Evolutionary conservation across 2,888 invertebrate genomes (phyloP), one percentile per base, ranked within the genome.

Genomic region (Diarsia brunnea): DNA sequence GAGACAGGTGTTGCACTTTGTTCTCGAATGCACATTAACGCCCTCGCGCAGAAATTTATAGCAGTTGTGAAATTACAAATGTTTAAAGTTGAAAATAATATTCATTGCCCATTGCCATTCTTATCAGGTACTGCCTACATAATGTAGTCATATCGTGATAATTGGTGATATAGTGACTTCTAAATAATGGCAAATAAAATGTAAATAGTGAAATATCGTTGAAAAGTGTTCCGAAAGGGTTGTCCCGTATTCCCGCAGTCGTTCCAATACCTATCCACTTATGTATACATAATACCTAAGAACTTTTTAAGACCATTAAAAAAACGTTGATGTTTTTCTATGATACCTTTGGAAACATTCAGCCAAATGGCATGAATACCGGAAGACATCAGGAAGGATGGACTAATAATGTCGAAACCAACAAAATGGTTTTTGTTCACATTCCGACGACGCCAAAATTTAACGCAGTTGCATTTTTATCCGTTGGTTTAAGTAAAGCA

Each of bases 1-100:
- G 90, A 86, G 94, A 95, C 96, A 96, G 96, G 96, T 96, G 96
- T 84, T 90, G 71, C 78, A 75, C 70, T 78, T 85, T 75, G 74
- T 83, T 75, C 78, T 55, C 65, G 55, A 60, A 49, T 51, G 76
- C 72, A 77, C 70, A 68, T 79, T 49, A 67, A 79, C 69, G 73
- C 81, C 79, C 79, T 70, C 63, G 79, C 84, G 86, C 84, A 83
- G 79, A 75, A 69, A 61, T 27, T 67, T 61, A 65, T 70, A 69
- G 61, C 69, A 83, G 72, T 72, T 71, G 82, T 27, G n/a, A 49
- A 65, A n/a, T 47, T 67, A 38, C 27, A 45, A n/a, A 38, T 67
- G 14, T 24, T 55, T 60, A 19, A 49, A 24, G n/a, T 51, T 8
- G 21, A 55, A 12, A 45, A 19, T 12, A 10, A n/a, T 31, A 19